Evolutionary conservation across 2,113 vertebrate species (phyloP).

Genomic region (Arvicanthis niloticus): DNA sequence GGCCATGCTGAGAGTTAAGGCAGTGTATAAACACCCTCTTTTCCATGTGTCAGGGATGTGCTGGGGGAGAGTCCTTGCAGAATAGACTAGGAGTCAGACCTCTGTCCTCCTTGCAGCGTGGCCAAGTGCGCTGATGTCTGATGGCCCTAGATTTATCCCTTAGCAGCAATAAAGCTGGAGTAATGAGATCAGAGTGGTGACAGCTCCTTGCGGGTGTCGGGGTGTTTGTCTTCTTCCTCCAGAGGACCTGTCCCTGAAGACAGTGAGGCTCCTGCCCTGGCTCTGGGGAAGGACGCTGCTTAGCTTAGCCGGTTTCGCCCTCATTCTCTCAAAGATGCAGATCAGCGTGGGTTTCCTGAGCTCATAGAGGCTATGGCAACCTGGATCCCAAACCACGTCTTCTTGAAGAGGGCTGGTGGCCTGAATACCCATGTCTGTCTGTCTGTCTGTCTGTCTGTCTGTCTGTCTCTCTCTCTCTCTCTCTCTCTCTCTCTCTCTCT

Average conservation of each 20-base stretch:
- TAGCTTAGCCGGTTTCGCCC: neutral
- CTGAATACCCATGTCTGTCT: neutral
- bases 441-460: accelerated
- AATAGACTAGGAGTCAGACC: accelerated
- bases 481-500: too few species aligned
- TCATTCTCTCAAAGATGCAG: neutral
- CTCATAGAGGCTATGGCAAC: accelerated
- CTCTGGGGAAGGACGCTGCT: neutral
- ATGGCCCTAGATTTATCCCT: neutral
- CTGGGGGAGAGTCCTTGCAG: neutral
- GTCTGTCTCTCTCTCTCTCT: too few species aligned
- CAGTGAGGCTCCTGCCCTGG: accelerated
- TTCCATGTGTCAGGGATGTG: accelerated
- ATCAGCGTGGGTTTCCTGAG: neutral
- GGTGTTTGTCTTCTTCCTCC: neutral
- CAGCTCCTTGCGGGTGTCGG: neutral
- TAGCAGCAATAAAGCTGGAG: neutral
- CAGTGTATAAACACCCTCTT: accelerated
- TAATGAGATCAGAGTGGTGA: neutral
- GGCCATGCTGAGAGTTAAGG: neutral
- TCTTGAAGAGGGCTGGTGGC: neutral
- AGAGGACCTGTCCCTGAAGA: neutral
- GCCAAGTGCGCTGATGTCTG: accelerated
- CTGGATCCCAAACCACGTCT: neutral
- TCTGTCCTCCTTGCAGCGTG: accelerated